Conservation (phyloP, 2,113 vertebrate species). For the Halichoeres trimaculatus region DNA sequence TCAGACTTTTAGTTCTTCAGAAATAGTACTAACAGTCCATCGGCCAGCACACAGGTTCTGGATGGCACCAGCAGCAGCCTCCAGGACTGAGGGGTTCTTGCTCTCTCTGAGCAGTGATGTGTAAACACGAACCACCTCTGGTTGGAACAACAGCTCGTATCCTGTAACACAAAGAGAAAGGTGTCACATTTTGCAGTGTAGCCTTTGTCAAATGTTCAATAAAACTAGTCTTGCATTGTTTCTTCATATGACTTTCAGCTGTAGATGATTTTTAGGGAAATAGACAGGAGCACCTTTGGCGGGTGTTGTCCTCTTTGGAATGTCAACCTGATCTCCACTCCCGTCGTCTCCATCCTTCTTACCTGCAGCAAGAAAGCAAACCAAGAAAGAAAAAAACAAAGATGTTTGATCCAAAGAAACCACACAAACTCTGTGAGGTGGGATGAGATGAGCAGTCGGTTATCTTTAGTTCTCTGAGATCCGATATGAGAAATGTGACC, state of each 20-base stretch:
- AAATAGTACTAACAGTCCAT: constrained; percentile 86
- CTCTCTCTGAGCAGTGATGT: constrained; percentile 94
- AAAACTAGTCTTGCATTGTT: background rate
- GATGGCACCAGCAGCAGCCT: constrained; percentile 94
- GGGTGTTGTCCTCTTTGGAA: constrained; percentile 93
- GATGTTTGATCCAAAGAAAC: background rate
- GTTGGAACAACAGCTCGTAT: constrained; percentile 96
- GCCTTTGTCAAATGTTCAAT: background rate
- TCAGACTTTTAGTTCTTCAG: background rate
- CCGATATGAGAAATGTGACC: constrained; percentile 24
- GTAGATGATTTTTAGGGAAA: background rate
- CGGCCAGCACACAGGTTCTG: constrained; percentile 96
- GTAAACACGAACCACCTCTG: constrained; percentile 96
- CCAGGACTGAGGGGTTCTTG: constrained; percentile 92
- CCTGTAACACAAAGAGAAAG: constrained; percentile 76
- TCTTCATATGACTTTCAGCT: background rate
- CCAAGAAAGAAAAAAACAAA: background rate
- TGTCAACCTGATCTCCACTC: constrained; percentile 87
- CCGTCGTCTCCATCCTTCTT: constrained; percentile 90
- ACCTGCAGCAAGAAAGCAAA: constrained; percentile 73
- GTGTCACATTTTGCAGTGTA: background rate
- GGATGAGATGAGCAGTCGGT: constrained; percentile 18
- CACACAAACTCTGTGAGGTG: background rate
- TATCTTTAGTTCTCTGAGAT: constrained; percentile 14
- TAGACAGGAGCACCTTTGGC: constrained; percentile 86